phyloP scores from a whole-genome alignment of 2,797 vertebrate species.

The Halcyon badia region DNA sequence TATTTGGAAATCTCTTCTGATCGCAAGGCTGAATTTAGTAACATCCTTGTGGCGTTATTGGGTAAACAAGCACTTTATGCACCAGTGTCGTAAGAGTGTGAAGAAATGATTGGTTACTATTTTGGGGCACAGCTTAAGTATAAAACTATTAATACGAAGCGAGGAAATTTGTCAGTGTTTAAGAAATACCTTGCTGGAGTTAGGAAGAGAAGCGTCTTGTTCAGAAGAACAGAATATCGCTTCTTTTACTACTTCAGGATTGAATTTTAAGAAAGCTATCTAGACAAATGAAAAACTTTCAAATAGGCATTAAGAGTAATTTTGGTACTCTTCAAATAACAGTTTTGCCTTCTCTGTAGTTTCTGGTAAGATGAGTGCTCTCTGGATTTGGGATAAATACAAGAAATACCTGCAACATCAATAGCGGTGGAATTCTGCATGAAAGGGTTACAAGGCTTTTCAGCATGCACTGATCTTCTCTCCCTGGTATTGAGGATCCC shows the following conservation, averaged over 20 bases:
- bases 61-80: conserved; percentile 28
- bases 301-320: not conserved
- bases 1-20: conserved; percentile 36
- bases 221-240: not conserved
- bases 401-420: not conserved
- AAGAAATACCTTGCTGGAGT: not conserved
- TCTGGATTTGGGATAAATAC: not conserved
- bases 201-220: not conserved
- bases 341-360: not conserved
- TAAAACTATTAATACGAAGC: not conserved
- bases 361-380: not conserved
- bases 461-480: not conserved
- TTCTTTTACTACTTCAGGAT: not conserved
- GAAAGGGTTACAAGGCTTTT: not conserved
- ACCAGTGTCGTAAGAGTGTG: not conserved
- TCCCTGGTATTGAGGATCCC: not conserved
- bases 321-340: not conserved
- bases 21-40: not conserved
- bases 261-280: not conserved
- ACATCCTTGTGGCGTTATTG: conserved; percentile 23
- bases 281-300: not conserved
- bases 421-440: not conserved
- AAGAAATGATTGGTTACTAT: conserved; percentile 56
- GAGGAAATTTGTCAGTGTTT: conserved; percentile 6
- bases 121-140: not conserved